phyloP scores from a whole-genome alignment of 1,140 invertebrate species.

The Geopemphigus sp. region DNA sequence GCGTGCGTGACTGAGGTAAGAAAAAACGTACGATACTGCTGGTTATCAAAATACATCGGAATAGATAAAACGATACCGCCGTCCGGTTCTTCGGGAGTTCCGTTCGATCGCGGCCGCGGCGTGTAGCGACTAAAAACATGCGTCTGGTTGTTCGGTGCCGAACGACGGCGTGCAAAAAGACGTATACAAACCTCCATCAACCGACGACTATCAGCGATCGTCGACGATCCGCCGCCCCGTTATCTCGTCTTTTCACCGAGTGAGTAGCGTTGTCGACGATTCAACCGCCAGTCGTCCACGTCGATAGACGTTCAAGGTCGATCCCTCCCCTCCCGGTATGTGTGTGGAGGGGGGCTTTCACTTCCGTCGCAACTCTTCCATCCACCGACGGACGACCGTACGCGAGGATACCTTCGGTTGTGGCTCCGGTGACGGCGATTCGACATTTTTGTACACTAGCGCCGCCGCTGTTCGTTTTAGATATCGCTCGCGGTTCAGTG shows the following conservation, averaged over 20 bases:
- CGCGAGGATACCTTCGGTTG: background rate
- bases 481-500: background rate
- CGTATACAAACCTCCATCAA: no score
- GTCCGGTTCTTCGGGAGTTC: background rate
- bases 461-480: background rate
- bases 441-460: slow-evolving; percentile 25
- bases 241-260: background rate
- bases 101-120: background rate
- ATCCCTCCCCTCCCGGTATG: background rate
- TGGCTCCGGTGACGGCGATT: background rate
- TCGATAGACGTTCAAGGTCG: slow-evolving; percentile 35
- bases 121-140: no score
- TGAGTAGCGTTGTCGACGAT: no score
- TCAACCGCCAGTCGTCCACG: background rate
- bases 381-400: background rate
- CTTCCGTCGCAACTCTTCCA: no score
- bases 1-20: background rate
- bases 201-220: background rate
- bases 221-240: background rate
- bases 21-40: background rate
- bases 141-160: no score
- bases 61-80: background rate
- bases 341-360: no score
- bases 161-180: no score
- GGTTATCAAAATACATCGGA: background rate